These are phyloP conservation scores for Pseudomyrmex sp. DNA, from an alignment of 1,140 invertebrate genomes.

Conservation along the genomic window DNA sequence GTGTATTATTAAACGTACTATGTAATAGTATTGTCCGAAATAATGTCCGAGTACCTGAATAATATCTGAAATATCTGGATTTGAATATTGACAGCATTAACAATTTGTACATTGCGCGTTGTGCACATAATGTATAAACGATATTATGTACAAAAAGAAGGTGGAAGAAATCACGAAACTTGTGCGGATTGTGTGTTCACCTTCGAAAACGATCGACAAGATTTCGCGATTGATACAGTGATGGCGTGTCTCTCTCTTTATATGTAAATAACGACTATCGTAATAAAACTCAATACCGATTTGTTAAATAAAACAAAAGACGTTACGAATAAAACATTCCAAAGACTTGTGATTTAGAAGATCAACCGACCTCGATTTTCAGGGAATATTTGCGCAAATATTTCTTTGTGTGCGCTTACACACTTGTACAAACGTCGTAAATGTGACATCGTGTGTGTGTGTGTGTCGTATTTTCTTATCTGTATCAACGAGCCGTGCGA, in stretches of 20 bases:
- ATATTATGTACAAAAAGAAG: background rate
- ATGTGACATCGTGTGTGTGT: background rate
- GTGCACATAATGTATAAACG: constrained; percentile 21
- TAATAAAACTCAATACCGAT: constrained; percentile 63
- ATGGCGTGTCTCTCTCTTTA: constrained; percentile 60
- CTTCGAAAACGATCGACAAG: constrained; percentile 66
- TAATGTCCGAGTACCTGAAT: background rate
- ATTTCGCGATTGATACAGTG: constrained; percentile 62
- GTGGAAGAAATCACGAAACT: background rate
- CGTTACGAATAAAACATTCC: constrained; percentile 72
- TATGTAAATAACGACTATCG: constrained; percentile 73
- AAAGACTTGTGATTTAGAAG: constrained; percentile 38
- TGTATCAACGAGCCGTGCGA: constrained; percentile 35
- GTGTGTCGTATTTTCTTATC: constrained; percentile 42
- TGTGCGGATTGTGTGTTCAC: background rate
- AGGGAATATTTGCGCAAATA: background rate
- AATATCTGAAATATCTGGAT: constrained; percentile 9
- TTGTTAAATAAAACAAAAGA: constrained; percentile 81
- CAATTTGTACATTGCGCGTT: constrained; percentile 7
- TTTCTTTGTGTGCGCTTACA: background rate
- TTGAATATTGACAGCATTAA: constrained; percentile 39
- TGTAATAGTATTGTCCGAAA: background rate
- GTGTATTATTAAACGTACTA: too few relatives aligned
- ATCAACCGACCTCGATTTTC: background rate
- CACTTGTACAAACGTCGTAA: background rate